Conservation (phyloP, 1,140 invertebrate species). For the Drosophila kohkoa region DNA sequence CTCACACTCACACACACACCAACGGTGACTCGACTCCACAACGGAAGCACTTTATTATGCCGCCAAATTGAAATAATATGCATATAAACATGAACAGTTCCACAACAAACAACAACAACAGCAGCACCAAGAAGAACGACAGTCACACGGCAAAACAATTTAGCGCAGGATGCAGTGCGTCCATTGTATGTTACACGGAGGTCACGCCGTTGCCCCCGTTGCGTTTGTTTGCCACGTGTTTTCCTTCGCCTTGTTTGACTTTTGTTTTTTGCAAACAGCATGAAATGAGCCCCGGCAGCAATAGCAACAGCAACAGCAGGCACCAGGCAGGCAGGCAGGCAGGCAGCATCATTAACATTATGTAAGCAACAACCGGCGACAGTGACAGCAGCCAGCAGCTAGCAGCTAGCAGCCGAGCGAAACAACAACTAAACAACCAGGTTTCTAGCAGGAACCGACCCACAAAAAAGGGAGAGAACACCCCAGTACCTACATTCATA, state of each 20-base stretch:
- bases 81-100: conserved; percentile 61
- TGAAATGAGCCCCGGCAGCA: conserved; percentile 75
- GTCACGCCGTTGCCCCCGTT: conserved; percentile 29
- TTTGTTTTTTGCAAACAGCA: conserved; percentile 74
- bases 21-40: conserved; percentile 21
- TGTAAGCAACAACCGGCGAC: conserved; percentile 74
- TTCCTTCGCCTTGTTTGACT: conserved; percentile 47
- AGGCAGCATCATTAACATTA: conserved; percentile 80
- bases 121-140: conserved; percentile 30
- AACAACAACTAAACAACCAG: conserved; percentile 11
- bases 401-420: conserved; percentile 12
- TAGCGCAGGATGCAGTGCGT: conserved; percentile 56
- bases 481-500: conserved; percentile 4
- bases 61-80: conserved; percentile 83
- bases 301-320: conserved; percentile 47
- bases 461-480: conserved; percentile 15
- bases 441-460: conserved; percentile 13
- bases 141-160: conserved; percentile 53
- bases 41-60: conserved; percentile 77
- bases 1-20: neutral
- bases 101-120: conserved; percentile 39
- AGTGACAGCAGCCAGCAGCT: conserved; percentile 27
- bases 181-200: conserved; percentile 30
- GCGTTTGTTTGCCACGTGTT: conserved; percentile 21
- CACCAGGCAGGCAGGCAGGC: no score